Percentiles rank a stretch among this genome's conserved stretches.
phyloP scores from a whole-genome alignment of 2,113 vertebrate genomes.

The Saguinus midas region DNA sequence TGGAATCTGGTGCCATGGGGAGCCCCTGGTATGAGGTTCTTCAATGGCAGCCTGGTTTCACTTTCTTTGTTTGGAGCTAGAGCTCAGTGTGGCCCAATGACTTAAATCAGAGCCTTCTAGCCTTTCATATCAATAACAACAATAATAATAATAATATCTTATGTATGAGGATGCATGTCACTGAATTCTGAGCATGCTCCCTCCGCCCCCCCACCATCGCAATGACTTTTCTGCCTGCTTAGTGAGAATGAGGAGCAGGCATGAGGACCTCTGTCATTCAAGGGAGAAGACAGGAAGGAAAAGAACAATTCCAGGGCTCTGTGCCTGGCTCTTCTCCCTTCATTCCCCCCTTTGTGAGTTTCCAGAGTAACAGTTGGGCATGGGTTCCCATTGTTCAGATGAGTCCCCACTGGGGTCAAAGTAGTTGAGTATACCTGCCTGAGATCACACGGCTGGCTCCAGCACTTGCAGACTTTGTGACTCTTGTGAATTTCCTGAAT shows the following conservation, averaged over 20 bases:
- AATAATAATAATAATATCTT: background rate
- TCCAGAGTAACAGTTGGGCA: background rate
- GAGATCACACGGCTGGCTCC: background rate
- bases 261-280: background rate
- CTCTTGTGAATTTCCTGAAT: background rate
- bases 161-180: background rate
- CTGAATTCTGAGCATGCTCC: background rate
- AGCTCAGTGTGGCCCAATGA: background rate
- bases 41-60: background rate
- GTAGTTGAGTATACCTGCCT: background rate
- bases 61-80: conserved; percentile 42
- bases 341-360: background rate
- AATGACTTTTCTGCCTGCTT: background rate
- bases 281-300: background rate
- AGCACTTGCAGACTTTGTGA: background rate
- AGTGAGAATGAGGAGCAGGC: background rate
- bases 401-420: background rate
- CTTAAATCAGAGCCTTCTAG: conserved; percentile 2
- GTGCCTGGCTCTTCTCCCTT: background rate
- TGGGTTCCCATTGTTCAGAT: background rate
- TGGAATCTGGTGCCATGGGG: conserved; percentile 47
- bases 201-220: background rate
- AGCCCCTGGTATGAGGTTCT: background rate
- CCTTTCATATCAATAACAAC: background rate
- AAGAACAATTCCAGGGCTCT: background rate